These are phyloP conservation scores for Sinopyrophorus schimmeli DNA, from an alignment of 2,888 invertebrate genomes.

Conservation along the genomic window DNA sequence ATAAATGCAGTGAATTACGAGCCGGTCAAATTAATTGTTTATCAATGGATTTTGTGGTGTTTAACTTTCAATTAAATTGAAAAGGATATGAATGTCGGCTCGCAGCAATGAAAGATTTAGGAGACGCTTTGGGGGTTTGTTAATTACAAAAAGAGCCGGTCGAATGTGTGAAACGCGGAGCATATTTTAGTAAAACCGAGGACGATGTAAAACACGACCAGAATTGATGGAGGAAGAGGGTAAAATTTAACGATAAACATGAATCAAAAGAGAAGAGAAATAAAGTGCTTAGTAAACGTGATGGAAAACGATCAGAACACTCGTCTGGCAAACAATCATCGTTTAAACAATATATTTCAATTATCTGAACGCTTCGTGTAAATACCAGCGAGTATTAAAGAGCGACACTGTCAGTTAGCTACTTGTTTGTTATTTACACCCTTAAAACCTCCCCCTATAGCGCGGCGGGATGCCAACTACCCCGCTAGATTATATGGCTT, in stretches of 20 bases:
- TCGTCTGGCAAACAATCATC: slow-evolving; percentile 48
- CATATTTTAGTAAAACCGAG: too few species aligned
- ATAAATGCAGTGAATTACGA: too few species aligned
- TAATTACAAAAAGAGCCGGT: too few species aligned
- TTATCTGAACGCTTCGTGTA: slow-evolving; percentile 49
- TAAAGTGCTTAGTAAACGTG: slow-evolving; percentile 41
- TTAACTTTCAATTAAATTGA: too few species aligned
- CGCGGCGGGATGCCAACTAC: slow-evolving; percentile 42
- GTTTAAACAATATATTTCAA: slow-evolving; percentile 55
- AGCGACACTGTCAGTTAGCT: slow-evolving; percentile 52
- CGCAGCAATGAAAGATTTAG: too few species aligned
- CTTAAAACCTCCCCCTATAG: slow-evolving; percentile 36
- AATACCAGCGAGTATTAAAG: slow-evolving; percentile 47
- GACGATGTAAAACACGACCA: slow-evolving; percentile 15
- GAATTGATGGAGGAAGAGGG: slow-evolving; percentile 33
- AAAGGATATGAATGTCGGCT: too few species aligned
- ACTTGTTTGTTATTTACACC: slow-evolving; percentile 55
- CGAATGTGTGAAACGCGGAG: too few species aligned
- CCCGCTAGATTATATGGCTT: slow-evolving; percentile 45
- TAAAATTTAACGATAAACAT: slow-evolving; percentile 45
- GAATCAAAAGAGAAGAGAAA: slow-evolving; percentile 40
- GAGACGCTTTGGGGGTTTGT: too few species aligned
- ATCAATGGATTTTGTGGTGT: too few species aligned
- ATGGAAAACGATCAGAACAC: slow-evolving; percentile 41
- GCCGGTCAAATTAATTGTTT: too few species aligned